A percentile compares a stretch with the other conserved stretches of the same genome.
phyloP scores from a whole-genome alignment of 1,140 invertebrate genomes.

The Pentalonia nigronervosa region DNA sequence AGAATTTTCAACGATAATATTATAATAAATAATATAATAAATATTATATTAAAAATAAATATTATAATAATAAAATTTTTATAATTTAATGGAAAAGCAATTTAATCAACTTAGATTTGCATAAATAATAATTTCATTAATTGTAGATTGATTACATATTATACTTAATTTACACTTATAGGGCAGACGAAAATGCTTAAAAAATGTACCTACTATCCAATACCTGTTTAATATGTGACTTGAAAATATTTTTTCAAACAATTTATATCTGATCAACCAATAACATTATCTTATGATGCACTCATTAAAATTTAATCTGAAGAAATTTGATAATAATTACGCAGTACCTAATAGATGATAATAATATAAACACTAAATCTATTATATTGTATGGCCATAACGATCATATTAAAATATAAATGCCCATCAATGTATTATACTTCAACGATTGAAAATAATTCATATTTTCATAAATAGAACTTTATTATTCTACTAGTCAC shows the following conservation, averaged over 20 bases:
- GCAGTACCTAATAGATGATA: background rate
- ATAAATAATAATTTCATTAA: background rate
- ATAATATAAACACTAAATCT: background rate
- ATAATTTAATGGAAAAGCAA: background rate
- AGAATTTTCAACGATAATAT: background rate
- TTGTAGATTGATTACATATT: background rate
- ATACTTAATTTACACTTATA: background rate
- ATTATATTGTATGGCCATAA: background rate
- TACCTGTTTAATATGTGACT: background rate
- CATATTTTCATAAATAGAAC: background rate
- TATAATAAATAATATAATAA: no score
- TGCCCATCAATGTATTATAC: background rate
- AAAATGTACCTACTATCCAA: background rate
- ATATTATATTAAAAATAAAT: no score
- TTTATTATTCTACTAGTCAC: background rate
- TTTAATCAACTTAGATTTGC: background rate
- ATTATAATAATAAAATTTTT: background rate
- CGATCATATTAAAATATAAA: no score
- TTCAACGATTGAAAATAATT: background rate
- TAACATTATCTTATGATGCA: background rate
- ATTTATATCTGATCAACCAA: background rate
- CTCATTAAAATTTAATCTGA: background rate
- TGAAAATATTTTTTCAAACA: background rate
- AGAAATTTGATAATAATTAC: background rate
- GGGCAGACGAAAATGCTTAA: background rate